Conservation (phyloP, 2,113 vertebrate species). For the Glareola pratincola region DNA sequence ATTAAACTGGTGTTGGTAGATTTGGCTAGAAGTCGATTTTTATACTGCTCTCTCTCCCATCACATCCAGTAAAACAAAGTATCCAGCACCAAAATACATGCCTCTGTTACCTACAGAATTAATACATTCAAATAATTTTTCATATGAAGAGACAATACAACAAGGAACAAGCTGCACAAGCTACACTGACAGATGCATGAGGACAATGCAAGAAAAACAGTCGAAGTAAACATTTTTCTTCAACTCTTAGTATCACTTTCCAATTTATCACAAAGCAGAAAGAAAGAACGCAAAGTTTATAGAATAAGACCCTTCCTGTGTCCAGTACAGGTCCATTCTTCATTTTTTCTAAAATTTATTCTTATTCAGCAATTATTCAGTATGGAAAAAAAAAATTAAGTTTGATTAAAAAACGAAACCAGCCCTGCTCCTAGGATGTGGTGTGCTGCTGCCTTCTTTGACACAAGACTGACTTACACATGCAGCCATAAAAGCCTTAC, state of each 20-base stretch:
- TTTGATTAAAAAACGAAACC: not conserved
- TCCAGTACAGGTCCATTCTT: not conserved
- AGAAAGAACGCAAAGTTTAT: not conserved
- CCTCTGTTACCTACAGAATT: not conserved
- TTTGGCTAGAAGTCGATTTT: not conserved
- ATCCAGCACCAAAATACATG: not conserved
- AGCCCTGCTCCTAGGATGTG: not conserved
- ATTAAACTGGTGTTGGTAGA: not conserved
- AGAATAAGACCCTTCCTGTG: not conserved
- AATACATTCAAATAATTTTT: not conserved
- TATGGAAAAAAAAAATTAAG: not conserved
- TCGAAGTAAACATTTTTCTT: not conserved
- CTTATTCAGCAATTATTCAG: not conserved
- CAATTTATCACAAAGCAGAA: not conserved
- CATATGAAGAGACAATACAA: not conserved
- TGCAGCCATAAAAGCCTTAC: not conserved
- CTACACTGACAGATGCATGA: accelerated
- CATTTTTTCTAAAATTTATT: not conserved
- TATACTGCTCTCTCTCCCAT: not conserved
- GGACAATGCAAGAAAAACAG: not conserved
- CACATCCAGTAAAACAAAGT: not conserved
- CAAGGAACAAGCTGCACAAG: not conserved
- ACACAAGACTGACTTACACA: not conserved
- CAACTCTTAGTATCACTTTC: not conserved
- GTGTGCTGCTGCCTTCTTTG: not conserved